phyloP scores from a whole-genome alignment of 1,140 invertebrate species.

The Euura lappo region DNA sequence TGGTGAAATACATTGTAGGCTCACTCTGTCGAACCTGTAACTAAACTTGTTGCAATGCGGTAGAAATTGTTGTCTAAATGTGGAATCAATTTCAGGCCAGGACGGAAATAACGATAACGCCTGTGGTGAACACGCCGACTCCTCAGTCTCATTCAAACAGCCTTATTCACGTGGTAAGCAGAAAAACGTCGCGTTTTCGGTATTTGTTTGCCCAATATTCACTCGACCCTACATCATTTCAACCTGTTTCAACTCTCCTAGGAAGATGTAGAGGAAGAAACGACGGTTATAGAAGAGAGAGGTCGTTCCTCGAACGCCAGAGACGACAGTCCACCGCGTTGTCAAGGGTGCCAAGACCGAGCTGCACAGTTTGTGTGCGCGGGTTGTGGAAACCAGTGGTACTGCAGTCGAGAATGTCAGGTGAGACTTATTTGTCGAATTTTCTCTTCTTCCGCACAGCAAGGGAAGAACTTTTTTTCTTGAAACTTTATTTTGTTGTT shows the following conservation, averaged over 20 bases:
- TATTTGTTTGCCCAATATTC: too few species aligned
- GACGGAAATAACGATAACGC: constrained; percentile 66
- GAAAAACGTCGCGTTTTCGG: not conserved
- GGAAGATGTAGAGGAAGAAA: constrained; percentile 67
- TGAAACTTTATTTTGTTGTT: constrained; percentile 40
- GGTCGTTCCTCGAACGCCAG: constrained; percentile 49
- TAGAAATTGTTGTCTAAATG: too few species aligned
- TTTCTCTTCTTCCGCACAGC: constrained; percentile 7
- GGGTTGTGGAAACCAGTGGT: constrained; percentile 88
- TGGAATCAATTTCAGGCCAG: constrained; percentile 44
- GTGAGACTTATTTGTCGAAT: constrained; percentile 55
- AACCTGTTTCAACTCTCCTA: constrained; percentile 26
- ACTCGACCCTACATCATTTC: too few species aligned
- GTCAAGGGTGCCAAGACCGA: constrained; percentile 80
- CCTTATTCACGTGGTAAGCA: constrained; percentile 52
- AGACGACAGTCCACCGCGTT: constrained; percentile 59
- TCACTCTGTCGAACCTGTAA: too few species aligned
- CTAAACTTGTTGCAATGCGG: too few species aligned
- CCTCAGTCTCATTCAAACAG: constrained; percentile 49
- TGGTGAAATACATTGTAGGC: too few species aligned
- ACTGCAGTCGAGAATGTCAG: constrained; percentile 88
- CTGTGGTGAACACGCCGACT: constrained; percentile 53
- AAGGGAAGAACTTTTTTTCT: constrained; percentile 9
- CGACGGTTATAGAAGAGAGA: constrained; percentile 71
- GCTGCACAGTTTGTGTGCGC: constrained; percentile 85